Evolutionary conservation across 2,113 vertebrate species (phyloP).

Genomic region (Tapirus terrestris): DNA sequence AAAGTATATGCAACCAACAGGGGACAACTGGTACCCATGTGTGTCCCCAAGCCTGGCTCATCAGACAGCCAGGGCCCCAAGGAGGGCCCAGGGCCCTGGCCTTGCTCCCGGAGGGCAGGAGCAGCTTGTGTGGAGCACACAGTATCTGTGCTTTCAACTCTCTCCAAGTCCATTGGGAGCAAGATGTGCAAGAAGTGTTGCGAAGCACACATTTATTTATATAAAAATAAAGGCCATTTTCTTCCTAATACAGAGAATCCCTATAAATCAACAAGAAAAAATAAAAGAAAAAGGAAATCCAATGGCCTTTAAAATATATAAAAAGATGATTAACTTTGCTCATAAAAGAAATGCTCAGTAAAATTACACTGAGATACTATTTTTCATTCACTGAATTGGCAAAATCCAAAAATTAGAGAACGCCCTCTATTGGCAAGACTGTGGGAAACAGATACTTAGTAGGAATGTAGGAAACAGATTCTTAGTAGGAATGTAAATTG

Average conservation of each 20-base stretch:
- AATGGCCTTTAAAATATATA: not conserved
- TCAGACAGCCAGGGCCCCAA: not conserved
- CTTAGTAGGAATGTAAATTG: not conserved
- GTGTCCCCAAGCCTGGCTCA: not conserved
- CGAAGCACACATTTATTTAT: not conserved
- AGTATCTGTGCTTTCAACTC: not conserved
- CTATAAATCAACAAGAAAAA: not conserved
- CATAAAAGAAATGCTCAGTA: not conserved
- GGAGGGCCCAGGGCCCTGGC: not conserved
- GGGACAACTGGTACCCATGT: not conserved
- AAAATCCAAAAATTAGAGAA: not conserved
- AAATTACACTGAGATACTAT: not conserved
- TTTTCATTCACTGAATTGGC: not conserved
- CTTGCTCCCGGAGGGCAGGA: not conserved
- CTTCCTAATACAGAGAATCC: not conserved
- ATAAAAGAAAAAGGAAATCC: not conserved
- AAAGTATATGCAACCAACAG: not conserved
- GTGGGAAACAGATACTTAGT: not conserved
- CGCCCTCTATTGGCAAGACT: not conserved
- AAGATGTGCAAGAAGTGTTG: not conserved
- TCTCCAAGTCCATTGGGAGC: not conserved
- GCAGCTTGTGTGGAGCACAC: not conserved
- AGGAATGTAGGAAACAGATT: no score
- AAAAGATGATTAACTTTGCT: not conserved
- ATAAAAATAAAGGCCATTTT: not conserved